Base-by-base conservation (phyloP, 2,888 invertebrate genomes). In the Meandrusa payeni region DNA sequence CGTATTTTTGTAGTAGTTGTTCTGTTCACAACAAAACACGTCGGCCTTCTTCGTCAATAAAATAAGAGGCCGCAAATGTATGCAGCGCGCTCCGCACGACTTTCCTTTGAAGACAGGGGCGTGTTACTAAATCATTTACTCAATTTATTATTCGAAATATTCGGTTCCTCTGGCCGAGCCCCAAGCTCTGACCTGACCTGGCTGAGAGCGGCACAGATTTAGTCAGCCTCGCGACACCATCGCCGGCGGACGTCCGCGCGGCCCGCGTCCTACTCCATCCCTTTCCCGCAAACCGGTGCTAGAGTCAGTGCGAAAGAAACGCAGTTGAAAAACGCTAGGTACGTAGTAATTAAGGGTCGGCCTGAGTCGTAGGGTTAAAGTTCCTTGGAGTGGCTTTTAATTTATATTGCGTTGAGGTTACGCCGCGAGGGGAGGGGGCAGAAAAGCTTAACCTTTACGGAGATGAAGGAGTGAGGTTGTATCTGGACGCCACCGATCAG, bases 201-300 rank as follows among this genome's bases (percentile, higher is more conserved):
- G 69, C 72, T 67, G 69, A 71, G 75, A 72, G 63, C 59, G 64
- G 76, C 85, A 79, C 78, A 85, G 87, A 86, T 86, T 87, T 82
- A 87, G 86, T 87, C 76, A 76, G 78, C 69, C 71, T 72, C 77
- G 82, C 77, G 78, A 71, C 75, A 71, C 74, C 74, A 60, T 59
- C 69, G 76, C 64, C 58, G 69, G 71, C 78, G 79, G 77, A 57
- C 66, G 80, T 73, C 57, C 42, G 51, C 57, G 57, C 54, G 54
- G 56, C 50, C 47, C 51, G 54, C 56, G 36, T n/a, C 60, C 51
- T 11, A 38, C 27, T 59, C 68, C 72, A 57, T 73, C 76, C 71
- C 64, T 57, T 57, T 69, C 72, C 56, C 56, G 47, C 69, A 55
- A 64, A 61, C 64, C 59, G 46, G 59, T 57, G 60, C 54, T 55